Percentiles rank a stretch among this genome's conserved stretches.
phyloP scores from a whole-genome alignment of 2,113 vertebrate genomes.

The Gila orcuttii region DNA sequence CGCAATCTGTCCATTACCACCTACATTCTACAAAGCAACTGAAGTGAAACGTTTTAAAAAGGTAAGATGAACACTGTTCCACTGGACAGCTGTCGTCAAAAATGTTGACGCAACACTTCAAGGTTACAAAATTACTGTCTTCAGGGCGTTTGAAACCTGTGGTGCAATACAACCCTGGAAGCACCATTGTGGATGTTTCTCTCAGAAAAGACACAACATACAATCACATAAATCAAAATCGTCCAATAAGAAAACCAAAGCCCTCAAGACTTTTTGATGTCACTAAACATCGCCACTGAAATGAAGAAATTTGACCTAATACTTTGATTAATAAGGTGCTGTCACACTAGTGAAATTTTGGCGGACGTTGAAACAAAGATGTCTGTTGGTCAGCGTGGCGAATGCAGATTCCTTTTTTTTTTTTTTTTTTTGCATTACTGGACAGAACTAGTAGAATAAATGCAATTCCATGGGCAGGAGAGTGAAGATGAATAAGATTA shows the following conservation, averaged over 20 bases:
- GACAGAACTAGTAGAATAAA: too few species aligned
- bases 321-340: too few species aligned
- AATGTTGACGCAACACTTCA: neutral
- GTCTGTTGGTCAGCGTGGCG: too few species aligned
- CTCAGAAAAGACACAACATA: neutral
- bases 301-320: neutral
- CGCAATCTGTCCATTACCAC: conserved; percentile 18
- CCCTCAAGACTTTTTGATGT: neutral
- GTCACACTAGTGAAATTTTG: too few species aligned
- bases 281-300: neutral
- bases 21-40: neutral
- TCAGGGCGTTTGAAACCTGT: neutral
- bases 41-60: conserved; percentile 29
- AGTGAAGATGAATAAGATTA: neutral
- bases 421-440: too few species aligned
- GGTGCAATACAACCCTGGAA: neutral
- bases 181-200: neutral
- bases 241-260: neutral
- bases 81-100: neutral
- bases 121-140: neutral
- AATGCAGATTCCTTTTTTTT: too few species aligned
- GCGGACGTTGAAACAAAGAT: too few species aligned
- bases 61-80: neutral
- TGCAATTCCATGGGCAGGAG: too few species aligned
- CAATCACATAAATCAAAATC: neutral